Percentiles rank a stretch among this genome's conserved stretches.
Evolutionary conservation across 1,140 invertebrate species (phyloP).

Genomic region (Euura saliciscinereae): DNA sequence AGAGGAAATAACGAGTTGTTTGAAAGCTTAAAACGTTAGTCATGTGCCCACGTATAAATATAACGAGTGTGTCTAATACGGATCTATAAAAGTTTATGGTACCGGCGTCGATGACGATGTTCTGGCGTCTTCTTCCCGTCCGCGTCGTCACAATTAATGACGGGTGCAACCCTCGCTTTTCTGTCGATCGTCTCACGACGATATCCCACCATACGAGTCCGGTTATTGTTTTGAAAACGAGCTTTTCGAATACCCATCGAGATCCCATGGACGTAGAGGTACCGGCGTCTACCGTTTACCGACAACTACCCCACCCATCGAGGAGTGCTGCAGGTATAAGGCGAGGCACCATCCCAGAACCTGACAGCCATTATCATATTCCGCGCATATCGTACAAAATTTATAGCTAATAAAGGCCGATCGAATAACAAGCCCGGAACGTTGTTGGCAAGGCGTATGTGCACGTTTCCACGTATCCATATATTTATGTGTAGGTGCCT

Average conservation of each 20-base stretch:
- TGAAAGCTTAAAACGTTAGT: no score
- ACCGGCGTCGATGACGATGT: not conserved
- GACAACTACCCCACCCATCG: not conserved
- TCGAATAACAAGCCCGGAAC: constrained; percentile 37
- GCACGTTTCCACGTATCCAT: not conserved
- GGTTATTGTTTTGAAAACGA: not conserved
- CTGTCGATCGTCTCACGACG: not conserved
- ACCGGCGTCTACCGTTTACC: not conserved
- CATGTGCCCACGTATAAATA: no score
- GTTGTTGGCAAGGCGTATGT: constrained; percentile 12
- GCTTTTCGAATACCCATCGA: not conserved
- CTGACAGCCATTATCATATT: constrained; percentile 42
- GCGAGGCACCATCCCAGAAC: constrained; percentile 8
- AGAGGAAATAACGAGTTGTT: no score
- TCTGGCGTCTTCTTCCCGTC: not conserved
- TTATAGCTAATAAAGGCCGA: constrained; percentile 42
- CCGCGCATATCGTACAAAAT: constrained; percentile 40
- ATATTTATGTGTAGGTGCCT: not conserved
- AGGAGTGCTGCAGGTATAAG: not conserved
- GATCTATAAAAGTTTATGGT: constrained; percentile 3
- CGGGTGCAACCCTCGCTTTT: not conserved
- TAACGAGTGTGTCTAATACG: constrained; percentile 4
- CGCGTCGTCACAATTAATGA: not conserved
- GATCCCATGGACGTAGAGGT: not conserved
- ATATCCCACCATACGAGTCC: not conserved